Evolutionary conservation across 2,888 invertebrate genomes (phyloP).

Genomic region (Drosophila percnosoma): DNA sequence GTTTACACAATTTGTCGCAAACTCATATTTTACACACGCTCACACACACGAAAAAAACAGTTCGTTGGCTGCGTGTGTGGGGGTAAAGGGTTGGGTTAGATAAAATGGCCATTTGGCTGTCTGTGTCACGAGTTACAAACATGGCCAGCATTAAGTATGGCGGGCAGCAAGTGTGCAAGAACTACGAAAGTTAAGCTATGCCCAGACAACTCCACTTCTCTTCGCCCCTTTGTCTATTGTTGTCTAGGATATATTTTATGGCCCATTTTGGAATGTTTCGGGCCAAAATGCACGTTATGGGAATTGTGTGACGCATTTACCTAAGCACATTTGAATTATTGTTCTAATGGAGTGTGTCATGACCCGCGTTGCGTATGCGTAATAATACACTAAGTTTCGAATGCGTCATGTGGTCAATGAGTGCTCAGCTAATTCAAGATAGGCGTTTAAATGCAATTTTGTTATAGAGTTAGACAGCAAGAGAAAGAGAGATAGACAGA

Average conservation of each 20-base stretch:
- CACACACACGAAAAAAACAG: not conserved
- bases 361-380: conserved; percentile 31
- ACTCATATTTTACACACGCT: conserved; percentile 17
- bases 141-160: conserved; percentile 9
- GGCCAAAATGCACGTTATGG: conserved; percentile 55
- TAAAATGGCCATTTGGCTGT: conserved; percentile 25
- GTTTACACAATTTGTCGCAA: conserved; percentile 35
- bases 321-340: conserved; percentile 61
- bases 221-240: conserved; percentile 8
- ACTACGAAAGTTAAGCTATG: conserved; percentile 15
- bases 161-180: not conserved
- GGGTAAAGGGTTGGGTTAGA: not conserved
- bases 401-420: conserved; percentile 26
- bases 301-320: conserved; percentile 55
- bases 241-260: conserved; percentile 51
- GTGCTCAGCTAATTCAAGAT: not conserved
- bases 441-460: conserved; percentile 1
- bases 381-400: conserved; percentile 13
- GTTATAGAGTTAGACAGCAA: not conserved
- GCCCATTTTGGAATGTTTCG: conserved; percentile 51
- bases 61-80: not conserved
- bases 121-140: conserved; percentile 20
- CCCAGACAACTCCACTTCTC: not conserved
- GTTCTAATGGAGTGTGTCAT: conserved; percentile 16
- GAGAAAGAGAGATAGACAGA: not conserved